Base-by-base conservation (phyloP, 2,797 vertebrate species). In the Buphagus erythrorhynchus region DNA sequence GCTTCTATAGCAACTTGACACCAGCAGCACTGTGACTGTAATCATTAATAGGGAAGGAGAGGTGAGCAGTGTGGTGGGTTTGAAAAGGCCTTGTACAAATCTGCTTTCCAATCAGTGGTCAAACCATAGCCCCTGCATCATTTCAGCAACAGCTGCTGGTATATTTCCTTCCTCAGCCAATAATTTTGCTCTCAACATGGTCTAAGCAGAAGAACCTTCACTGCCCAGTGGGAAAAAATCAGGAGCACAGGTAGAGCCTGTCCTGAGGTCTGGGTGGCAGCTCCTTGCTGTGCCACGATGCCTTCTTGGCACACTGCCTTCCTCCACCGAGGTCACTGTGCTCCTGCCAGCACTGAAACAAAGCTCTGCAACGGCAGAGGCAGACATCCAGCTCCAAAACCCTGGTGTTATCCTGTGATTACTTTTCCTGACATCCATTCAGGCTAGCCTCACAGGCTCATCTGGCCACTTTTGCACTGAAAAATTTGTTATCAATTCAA, bases 271-370 rank as follows among this genome's bases (percentile, higher is more conserved):
- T 52, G 8, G 5, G 45, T 8, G 1, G 80, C 74, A 61, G 68
- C 45, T 68, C 58, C 62, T 43, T 2, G 2, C 54, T 52, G 49
- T 71, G 61, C 82, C 75, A 35, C 2, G 8, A 22, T 38, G 49
- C 9, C 36, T 78, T 54, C 49, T 15, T 77, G 86, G 68, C 83
- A 59, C 4, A 1, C 22, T 3, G 5, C 79, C 48, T 84, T 55
- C 45, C 36, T 75, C 29, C 46, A 13, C 29, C 2, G 0, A 73
- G 86, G 81, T 93, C 84, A 91, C 87, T 16, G 16, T 33, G 72
- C 40, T 89, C 94, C 52, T 0, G 0, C 18, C 0, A 0, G 38
- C 11, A 31, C 67, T 0, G 16, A 54, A 82, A 80, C 71, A 80
- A 89, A 91, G 81, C 65, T 25, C 31, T 67, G 73, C 3, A 1